Base-by-base conservation (phyloP, 2,888 invertebrate genomes). In the Rhopalosiphum nymphaeae region DNA sequence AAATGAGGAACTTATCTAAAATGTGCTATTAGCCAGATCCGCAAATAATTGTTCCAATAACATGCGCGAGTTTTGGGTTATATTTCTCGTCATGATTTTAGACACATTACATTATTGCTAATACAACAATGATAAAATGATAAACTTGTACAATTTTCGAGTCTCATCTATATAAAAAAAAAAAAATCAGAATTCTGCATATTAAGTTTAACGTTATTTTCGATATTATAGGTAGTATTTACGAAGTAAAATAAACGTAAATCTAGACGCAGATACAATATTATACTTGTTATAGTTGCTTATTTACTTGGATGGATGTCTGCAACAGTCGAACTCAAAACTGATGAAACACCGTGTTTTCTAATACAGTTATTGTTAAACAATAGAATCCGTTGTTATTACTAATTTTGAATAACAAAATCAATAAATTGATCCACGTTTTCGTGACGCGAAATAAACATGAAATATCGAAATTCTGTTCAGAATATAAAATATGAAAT, bases 381-480 rank as follows among this genome's bases (percentile, higher is more conserved):
- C 78, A 78, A n/a, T 78, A 2, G 78, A 78, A 36, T 21, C 21
- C 78, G 36, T 78, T 78, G 78, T 78, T 36, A 21, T 7, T 21
- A 78, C 36, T 36, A 36, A 78, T 78, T 78, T 78, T 78, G 16
- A 78, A 67, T 67, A 78, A 78, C 16, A 21, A 78, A 78, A 36
- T 78, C 78, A 78, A 78, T 78, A 36, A 78, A 67, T 67, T 67
- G n/a, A 67, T 67, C n/a, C 13, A n/a, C 61, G 61, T 67, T 67
- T n/a, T 67, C n/a, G 29, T 61, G 61, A 61, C 11, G 29, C 7
- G 57, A 57, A 57, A 26, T 57, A 26, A 61, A 61, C 57, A 61
- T 10, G 26, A 61, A 61, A n/a, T 67, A 4, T n/a, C 1, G 61
- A n/a, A n/a, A 67, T 67, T 67, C 61, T 67, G 13, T n/a, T 4